Evolutionary conservation across 2,888 invertebrate genomes (phyloP).

Genomic region (Drosophila crucigera): DNA sequence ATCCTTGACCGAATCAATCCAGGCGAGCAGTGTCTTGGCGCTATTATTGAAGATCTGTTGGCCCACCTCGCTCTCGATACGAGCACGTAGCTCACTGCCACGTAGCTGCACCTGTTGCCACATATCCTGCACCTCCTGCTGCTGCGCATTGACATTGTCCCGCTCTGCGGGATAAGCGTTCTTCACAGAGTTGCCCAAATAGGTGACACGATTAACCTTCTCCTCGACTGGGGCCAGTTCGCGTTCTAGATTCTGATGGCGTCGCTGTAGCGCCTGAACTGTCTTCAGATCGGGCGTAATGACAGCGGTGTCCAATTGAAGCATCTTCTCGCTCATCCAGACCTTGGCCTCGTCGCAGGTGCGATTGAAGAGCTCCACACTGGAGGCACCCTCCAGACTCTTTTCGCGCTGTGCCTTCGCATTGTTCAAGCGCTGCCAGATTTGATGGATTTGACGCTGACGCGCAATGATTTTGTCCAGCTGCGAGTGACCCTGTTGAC

Average conservation of each 20-base stretch:
- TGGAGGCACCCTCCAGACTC: slow-evolving; percentile 95
- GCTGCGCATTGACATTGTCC: slow-evolving; percentile 92
- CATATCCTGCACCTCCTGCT: slow-evolving; percentile 93
- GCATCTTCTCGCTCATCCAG: slow-evolving; percentile 99
- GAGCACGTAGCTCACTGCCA: slow-evolving; percentile 92
- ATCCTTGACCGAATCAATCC: slow-evolving; percentile 93
- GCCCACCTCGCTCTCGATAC: slow-evolving; percentile 97
- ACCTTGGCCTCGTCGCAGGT: slow-evolving; percentile 98
- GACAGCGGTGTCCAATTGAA: slow-evolving; percentile 92
- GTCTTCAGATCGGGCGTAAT: slow-evolving; percentile 95
- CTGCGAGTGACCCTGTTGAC: slow-evolving; percentile 94
- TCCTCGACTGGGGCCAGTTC: slow-evolving; percentile 97
- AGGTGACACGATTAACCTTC: slow-evolving; percentile 94
- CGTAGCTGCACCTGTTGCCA: slow-evolving; percentile 96
- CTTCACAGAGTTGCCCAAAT: slow-evolving; percentile 95
- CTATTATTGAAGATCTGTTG: slow-evolving; percentile 92
- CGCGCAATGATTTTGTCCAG: slow-evolving; percentile 91
- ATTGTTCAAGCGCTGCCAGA: slow-evolving; percentile 95
- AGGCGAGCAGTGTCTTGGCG: slow-evolving; percentile 92
- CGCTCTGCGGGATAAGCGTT: slow-evolving; percentile 96
- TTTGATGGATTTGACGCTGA: slow-evolving; percentile 93
- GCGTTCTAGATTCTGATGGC: slow-evolving; percentile 96
- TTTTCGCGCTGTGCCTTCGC: slow-evolving; percentile 96
- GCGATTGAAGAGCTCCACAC: slow-evolving; percentile 97
- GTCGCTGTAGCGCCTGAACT: slow-evolving; percentile 94